phyloP scores from a whole-genome alignment of 2,113 vertebrate species.

The Cairina moschata region DNA sequence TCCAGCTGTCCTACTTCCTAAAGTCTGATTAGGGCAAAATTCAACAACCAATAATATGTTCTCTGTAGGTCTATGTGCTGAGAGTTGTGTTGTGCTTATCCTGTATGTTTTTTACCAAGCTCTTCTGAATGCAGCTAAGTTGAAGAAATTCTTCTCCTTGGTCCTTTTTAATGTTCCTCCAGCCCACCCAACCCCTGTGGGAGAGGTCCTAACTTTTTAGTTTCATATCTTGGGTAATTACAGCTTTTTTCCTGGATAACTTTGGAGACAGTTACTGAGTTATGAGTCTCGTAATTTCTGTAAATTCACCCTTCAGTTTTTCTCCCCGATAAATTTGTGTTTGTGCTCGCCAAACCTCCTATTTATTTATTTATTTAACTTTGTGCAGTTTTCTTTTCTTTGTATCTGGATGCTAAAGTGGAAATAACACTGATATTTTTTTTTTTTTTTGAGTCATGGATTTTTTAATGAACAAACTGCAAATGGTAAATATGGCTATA shows the following conservation, averaged over 20 bases:
- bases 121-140: background rate
- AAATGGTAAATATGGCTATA: background rate
- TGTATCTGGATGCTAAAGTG: background rate
- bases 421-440: background rate
- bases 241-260: background rate
- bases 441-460: background rate
- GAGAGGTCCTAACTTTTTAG: background rate
- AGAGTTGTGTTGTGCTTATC: background rate
- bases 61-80: background rate
- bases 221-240: rapidly evolving
- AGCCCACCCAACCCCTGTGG: background rate
- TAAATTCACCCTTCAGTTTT: background rate
- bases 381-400: background rate
- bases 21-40: background rate
- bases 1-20: background rate
- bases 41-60: background rate
- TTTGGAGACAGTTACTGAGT: background rate
- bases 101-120: background rate
- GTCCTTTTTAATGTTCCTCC: background rate
- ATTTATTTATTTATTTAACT: background rate
- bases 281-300: background rate
- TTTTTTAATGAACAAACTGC: background rate
- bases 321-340: background rate
- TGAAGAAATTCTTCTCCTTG: background rate
- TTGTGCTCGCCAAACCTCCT: background rate